A percentile compares a stretch with the other conserved stretches of the same genome.
Conservation (phyloP, 1,140 invertebrate species). For the Bombus consobrinus region DNA sequence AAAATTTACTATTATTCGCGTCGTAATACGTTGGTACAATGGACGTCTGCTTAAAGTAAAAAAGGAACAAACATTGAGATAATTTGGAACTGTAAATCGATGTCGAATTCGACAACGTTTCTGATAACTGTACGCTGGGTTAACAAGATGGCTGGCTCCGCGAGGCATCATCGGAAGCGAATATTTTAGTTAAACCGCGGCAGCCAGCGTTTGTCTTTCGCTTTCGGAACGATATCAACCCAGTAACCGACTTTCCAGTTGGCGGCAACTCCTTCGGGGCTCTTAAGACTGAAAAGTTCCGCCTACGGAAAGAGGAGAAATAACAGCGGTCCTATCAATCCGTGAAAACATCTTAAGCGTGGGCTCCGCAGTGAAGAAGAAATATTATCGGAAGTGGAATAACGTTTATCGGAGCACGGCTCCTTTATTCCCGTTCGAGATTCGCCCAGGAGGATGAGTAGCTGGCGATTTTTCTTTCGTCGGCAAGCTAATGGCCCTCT, state of each 20-base stretch:
- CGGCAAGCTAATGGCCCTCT: background rate
- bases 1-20: background rate
- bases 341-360: conserved; percentile 42
- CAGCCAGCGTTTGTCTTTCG: conserved; percentile 51
- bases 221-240: conserved; percentile 52
- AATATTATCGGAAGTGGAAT: conserved; percentile 45
- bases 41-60: background rate
- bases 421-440: background rate
- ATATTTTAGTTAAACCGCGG: conserved; percentile 31
- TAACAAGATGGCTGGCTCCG: background rate
- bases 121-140: too few species aligned
- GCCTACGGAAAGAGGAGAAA: conserved; percentile 42
- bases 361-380: conserved; percentile 3
- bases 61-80: background rate
- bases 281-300: conserved; percentile 59
- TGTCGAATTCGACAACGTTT: background rate
- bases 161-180: background rate
- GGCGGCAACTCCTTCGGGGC: conserved; percentile 48
- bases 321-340: conserved; percentile 47
- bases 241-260: conserved; percentile 66
- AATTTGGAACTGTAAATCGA: background rate
- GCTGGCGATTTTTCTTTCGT: background rate
- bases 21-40: too few species aligned
- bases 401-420: conserved; percentile 28
- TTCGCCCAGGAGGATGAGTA: background rate